Percentiles rank a stretch among this genome's conserved stretches.
Evolutionary conservation across 1,140 invertebrate species (phyloP).

Genomic region (Zaprionus taronus): DNA sequence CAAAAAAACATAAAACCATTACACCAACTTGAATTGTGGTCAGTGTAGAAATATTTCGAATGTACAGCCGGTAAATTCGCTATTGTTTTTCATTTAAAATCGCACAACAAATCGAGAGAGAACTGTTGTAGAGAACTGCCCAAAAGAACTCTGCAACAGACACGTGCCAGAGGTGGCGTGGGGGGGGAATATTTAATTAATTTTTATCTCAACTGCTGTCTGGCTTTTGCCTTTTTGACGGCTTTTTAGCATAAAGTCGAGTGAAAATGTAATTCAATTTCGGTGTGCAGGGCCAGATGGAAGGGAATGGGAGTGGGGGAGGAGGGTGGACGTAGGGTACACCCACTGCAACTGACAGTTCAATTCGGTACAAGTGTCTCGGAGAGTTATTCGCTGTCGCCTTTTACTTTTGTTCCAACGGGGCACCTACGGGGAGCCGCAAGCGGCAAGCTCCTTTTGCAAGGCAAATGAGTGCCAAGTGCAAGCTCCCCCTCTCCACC

Average conservation of each 20-base stretch:
- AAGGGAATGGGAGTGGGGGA: neutral
- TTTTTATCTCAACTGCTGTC: slow-evolving; percentile 63
- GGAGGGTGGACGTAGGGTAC: too few relatives aligned
- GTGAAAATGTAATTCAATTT: slow-evolving; percentile 81
- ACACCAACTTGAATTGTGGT: neutral
- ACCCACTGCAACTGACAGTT: slow-evolving; percentile 70
- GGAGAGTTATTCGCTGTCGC: slow-evolving; percentile 72
- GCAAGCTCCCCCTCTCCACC: neutral
- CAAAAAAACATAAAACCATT: neutral
- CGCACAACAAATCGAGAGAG: neutral
- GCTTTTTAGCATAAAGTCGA: slow-evolving; percentile 70
- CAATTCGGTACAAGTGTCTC: slow-evolving; percentile 70
- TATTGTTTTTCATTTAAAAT: neutral
- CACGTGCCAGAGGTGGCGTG: neutral
- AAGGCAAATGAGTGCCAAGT: slow-evolving; percentile 71
- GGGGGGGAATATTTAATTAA: slow-evolving; percentile 62
- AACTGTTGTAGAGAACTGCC: neutral
- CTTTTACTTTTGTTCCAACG: slow-evolving; percentile 61
- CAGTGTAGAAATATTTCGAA: neutral
- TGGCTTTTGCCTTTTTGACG: slow-evolving; percentile 40
- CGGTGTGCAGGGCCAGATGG: slow-evolving; percentile 1
- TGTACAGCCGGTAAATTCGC: too few relatives aligned
- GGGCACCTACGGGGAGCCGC: slow-evolving; percentile 6
- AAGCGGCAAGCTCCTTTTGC: slow-evolving; percentile 59
- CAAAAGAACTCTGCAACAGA: slow-evolving; percentile 19